phyloP scores from a whole-genome alignment of 1,140 invertebrate genomes.

The Drosophila albomicans region DNA sequence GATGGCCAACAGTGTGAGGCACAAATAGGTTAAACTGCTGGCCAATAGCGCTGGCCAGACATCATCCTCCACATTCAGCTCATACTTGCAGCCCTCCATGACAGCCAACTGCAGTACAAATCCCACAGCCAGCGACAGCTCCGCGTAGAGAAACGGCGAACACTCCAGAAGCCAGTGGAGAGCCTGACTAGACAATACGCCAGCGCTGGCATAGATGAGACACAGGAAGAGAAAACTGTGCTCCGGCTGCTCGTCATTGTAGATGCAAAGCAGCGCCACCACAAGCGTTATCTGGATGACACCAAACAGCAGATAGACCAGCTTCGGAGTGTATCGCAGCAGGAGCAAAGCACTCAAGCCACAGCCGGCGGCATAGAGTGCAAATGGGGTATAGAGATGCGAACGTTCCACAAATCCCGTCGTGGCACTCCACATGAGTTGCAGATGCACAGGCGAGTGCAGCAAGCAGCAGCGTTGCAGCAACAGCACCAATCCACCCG shows the following conservation, averaged over 20 bases:
- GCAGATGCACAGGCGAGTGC: conserved; percentile 62
- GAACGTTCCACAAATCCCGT: conserved; percentile 48
- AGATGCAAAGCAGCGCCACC: conserved; percentile 72
- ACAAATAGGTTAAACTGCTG: conserved; percentile 51
- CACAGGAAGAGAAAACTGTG: conserved; percentile 74
- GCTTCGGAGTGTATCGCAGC: conserved; percentile 70
- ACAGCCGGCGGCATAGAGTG: conserved; percentile 63
- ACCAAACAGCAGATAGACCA: conserved; percentile 76
- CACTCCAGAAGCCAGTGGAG: conserved; percentile 73
- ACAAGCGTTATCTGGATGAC: conserved; percentile 71
- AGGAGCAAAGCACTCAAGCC: conserved; percentile 59
- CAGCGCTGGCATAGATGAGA: conserved; percentile 67
- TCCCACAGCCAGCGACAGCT: conserved; percentile 58
- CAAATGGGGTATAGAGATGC: conserved; percentile 59
- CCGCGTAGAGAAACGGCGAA: conserved; percentile 74
- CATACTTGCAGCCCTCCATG: conserved; percentile 70
- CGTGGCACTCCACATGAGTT: conserved; percentile 73
- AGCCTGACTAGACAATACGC: conserved; percentile 72
- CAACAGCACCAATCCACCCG: conserved; percentile 52
- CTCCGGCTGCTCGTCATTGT: conserved; percentile 64
- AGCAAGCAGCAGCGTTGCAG: conserved; percentile 58
- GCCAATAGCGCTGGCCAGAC: conserved; percentile 55
- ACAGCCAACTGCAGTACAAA: conserved; percentile 57
- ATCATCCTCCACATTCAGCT: conserved; percentile 50
- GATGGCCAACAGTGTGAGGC: conserved; percentile 55